Evolutionary conservation across 2,888 invertebrate species (phyloP).

Genomic region (Onthophagus sagittarius): DNA sequence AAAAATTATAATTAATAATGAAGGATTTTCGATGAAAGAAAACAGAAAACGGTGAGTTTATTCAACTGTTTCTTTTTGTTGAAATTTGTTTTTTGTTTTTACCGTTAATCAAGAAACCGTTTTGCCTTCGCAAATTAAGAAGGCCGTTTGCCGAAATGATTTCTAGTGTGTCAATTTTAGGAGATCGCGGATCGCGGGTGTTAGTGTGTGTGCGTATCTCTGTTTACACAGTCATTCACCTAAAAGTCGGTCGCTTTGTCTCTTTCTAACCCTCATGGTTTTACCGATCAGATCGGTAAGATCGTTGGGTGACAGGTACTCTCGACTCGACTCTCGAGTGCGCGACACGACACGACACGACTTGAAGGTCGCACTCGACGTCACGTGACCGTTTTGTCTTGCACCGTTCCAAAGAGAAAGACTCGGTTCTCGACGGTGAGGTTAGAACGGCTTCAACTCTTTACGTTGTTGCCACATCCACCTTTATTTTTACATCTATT

Average conservation of each 20-base stretch:
- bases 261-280: slow-evolving; percentile 28
- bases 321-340: slow-evolving; percentile 33
- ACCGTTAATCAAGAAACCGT: background rate
- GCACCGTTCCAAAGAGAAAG: slow-evolving; percentile 14
- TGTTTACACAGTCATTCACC: slow-evolving; percentile 41
- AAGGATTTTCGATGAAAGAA: background rate
- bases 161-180: slow-evolving; percentile 32
- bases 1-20: too few species aligned
- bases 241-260: slow-evolving; percentile 32
- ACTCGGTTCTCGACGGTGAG: background rate
- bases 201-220: slow-evolving; percentile 15
- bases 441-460: slow-evolving; percentile 14
- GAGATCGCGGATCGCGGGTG: background rate
- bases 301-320: slow-evolving; percentile 43
- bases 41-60: background rate
- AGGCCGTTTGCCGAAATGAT: slow-evolving; percentile 1
- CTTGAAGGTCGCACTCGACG: slow-evolving; percentile 54
- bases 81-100: background rate
- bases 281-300: slow-evolving; percentile 1
- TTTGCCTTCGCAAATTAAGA: slow-evolving; percentile 14
- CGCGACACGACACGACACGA: slow-evolving; percentile 36
- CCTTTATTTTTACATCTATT: too few species aligned
- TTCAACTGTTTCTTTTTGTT: background rate
- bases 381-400: slow-evolving; percentile 48
- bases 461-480: slow-evolving; percentile 14